phyloP scores from a whole-genome alignment of 2,797 vertebrate genomes.

The Smutsia temminckii region DNA sequence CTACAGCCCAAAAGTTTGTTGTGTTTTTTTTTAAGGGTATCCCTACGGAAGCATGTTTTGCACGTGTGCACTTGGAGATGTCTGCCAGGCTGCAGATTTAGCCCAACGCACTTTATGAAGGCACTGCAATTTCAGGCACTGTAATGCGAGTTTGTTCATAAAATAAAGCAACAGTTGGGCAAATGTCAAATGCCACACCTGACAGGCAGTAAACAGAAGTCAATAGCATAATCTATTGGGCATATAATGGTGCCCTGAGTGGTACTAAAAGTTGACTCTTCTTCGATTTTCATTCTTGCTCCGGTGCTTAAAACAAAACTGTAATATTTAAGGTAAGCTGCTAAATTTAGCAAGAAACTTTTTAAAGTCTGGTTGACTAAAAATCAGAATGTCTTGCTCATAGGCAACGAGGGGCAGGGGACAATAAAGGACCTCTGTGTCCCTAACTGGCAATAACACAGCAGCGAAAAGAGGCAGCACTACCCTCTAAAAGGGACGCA shows the following conservation, averaged over 20 bases:
- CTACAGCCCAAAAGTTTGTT: background rate
- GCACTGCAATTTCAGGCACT: background rate
- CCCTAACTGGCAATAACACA: background rate
- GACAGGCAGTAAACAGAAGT: slow-evolving; percentile 27
- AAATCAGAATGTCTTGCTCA: background rate
- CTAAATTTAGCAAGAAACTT: slow-evolving; percentile 38
- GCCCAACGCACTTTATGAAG: background rate
- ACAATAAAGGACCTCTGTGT: slow-evolving; percentile 54
- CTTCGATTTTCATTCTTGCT: background rate
- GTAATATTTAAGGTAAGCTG: background rate
- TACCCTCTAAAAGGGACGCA: background rate
- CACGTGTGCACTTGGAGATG: background rate
- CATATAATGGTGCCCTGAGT: too few species aligned
- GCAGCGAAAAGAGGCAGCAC: background rate
- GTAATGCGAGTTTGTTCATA: background rate
- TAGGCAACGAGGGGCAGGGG: background rate
- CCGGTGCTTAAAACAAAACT: background rate
- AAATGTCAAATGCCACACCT: slow-evolving; percentile 53
- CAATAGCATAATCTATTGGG: background rate
- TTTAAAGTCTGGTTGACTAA: background rate
- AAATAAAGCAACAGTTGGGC: slow-evolving; percentile 68
- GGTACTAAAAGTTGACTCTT: background rate
- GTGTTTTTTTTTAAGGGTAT: background rate
- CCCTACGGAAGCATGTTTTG: background rate
- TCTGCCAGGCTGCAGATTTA: background rate